phyloP scores from a whole-genome alignment of 2,113 vertebrate species.

The Leptodactylus fuscus region DNA sequence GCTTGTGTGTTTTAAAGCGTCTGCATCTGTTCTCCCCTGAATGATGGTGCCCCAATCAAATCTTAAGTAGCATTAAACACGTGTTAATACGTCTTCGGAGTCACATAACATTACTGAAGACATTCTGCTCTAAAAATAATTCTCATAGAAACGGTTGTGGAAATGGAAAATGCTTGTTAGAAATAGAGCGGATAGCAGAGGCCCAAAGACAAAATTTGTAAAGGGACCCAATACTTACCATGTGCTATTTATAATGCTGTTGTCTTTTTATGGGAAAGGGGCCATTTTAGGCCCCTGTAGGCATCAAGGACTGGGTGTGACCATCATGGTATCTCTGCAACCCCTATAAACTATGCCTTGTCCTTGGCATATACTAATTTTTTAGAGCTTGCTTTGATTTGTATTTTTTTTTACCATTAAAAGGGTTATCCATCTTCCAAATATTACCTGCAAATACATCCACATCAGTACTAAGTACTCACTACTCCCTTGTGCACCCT shows the following conservation, averaged over 20 bases:
- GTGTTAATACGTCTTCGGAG: slow-evolving; percentile 43
- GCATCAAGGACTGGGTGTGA: too few species aligned
- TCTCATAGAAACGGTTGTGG: neutral
- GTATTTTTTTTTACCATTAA: too few species aligned
- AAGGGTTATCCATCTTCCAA: too few species aligned
- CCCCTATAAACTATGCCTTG: too few species aligned
- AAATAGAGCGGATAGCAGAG: neutral
- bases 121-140: slow-evolving; percentile 23
- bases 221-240: neutral
- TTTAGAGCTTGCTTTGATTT: too few species aligned
- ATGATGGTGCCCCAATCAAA: slow-evolving; percentile 4
- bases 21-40: slow-evolving; percentile 26
- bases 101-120: slow-evolving; percentile 10
- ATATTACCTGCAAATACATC: too few species aligned
- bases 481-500: too few species aligned
- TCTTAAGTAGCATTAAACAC: slow-evolving; percentile 40
- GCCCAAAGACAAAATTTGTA: neutral
- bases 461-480: too few species aligned
- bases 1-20: slow-evolving; percentile 20
- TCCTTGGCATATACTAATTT: too few species aligned
- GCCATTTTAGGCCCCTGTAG: too few species aligned
- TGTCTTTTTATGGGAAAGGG: too few species aligned
- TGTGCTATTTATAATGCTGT: neutral
- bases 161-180: neutral
- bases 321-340: too few species aligned